Evolutionary conservation across 2,113 vertebrate species (phyloP).

Genomic region (Dicrurus megarhynchus): DNA sequence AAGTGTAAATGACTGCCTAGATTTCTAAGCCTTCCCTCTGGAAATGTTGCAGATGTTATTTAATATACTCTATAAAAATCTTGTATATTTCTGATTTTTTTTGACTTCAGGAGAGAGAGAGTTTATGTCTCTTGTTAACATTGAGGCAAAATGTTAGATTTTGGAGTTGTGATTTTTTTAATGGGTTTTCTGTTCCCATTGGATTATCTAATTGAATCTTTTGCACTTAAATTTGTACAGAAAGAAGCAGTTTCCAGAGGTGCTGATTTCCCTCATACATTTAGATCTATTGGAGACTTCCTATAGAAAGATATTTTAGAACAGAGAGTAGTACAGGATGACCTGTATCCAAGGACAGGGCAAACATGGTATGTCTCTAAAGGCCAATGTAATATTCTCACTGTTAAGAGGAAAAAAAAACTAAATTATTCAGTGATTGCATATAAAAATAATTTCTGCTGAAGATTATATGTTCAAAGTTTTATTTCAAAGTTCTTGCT

Average conservation of each 20-base stretch:
- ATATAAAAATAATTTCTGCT: background rate
- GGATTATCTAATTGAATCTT: background rate
- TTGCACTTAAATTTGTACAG: background rate
- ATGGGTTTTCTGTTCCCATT: slow-evolving; percentile 25
- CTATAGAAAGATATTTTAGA: background rate
- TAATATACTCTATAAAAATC: background rate
- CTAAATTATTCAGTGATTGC: background rate
- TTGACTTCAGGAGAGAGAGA: background rate
- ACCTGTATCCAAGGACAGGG: background rate
- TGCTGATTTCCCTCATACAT: background rate
- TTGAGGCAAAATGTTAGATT: background rate
- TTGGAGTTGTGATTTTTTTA: background rate
- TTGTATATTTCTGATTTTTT: slow-evolving; percentile 11
- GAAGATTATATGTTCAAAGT: background rate
- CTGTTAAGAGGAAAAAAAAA: background rate
- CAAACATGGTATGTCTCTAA: background rate
- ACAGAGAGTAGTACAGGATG: background rate
- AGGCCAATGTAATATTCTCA: background rate
- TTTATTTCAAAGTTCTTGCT: background rate
- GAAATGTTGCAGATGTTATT: background rate
- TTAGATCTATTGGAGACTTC: background rate
- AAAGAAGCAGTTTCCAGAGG: background rate
- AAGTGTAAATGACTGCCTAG: background rate
- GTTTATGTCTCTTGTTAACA: background rate
- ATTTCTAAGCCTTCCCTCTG: slow-evolving; percentile 16